Evolutionary conservation across 2,797 vertebrate genomes (phyloP).

Genomic region (Poecilia velifera): DNA sequence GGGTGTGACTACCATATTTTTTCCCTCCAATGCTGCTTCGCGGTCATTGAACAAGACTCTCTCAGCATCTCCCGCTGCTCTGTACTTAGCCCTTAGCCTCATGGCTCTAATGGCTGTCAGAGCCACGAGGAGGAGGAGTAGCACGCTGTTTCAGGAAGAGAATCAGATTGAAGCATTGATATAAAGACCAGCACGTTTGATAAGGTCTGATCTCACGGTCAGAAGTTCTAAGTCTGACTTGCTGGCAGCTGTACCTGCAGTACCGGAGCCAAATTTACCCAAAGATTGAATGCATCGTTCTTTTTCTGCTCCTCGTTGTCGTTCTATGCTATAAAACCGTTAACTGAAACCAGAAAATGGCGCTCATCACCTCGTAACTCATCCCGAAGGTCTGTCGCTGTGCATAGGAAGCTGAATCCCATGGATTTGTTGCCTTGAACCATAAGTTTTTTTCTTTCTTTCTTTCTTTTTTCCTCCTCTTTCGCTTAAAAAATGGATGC

Average conservation of each 20-base stretch:
- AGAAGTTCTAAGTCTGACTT: neutral
- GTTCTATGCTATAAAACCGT: neutral
- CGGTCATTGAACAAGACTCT: constrained; percentile 12
- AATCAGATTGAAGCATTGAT: constrained; percentile 18
- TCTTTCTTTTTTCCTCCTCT: neutral
- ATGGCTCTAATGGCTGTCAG: constrained; percentile 6
- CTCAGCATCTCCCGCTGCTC: constrained; percentile 19
- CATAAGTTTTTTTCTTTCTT: neutral
- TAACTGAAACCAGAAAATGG: constrained; percentile 7
- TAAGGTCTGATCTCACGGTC: constrained; percentile 2
- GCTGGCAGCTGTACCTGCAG: neutral
- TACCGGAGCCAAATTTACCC: neutral
- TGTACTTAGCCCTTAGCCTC: neutral
- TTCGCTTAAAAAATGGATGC: neutral
- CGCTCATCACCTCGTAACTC: neutral
- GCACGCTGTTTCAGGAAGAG: constrained; percentile 3
- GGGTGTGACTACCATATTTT: neutral
- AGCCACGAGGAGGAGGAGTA: neutral
- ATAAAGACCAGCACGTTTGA: neutral
- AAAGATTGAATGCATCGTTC: neutral
- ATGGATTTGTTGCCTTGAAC: constrained; percentile 9
- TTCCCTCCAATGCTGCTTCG: constrained; percentile 5
- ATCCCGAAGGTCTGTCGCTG: neutral
- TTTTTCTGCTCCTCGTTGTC: neutral
- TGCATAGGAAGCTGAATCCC: constrained; percentile 14